Conservation (phyloP, 2,113 vertebrate genomes). For the Caloenas nicobarica region DNA sequence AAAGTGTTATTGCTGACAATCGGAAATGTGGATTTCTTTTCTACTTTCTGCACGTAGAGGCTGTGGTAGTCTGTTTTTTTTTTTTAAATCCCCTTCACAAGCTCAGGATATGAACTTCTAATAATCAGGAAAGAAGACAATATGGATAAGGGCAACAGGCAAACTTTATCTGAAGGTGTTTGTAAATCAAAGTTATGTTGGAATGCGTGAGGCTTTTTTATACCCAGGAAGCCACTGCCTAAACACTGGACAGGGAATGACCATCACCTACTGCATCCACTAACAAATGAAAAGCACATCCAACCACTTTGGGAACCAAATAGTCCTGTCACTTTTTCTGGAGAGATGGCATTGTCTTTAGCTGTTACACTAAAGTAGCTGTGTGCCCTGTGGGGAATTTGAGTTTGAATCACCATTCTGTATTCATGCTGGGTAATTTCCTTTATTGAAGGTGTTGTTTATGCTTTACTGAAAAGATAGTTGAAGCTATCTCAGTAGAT, state of each 20-base stretch:
- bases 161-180: background rate
- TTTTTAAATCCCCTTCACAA: background rate
- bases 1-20: background rate
- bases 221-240: background rate
- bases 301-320: background rate
- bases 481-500: background rate
- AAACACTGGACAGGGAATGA: background rate
- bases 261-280: accelerated
- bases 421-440: background rate
- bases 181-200: background rate
- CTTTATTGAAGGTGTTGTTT: background rate
- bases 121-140: background rate
- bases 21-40: background rate
- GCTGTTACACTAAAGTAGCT: background rate
- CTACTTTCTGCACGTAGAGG: background rate
- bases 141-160: background rate
- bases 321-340: background rate
- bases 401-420: background rate
- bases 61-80: background rate
- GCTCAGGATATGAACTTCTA: background rate
- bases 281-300: background rate
- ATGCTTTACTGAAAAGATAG: constrained; percentile 4
- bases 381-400: background rate
- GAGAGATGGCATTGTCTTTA: background rate
- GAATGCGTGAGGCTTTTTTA: background rate